Percentiles rank a stretch among this genome's conserved stretches.
Conservation (phyloP, 1,140 invertebrate genomes). For the Anastatus disparis region DNA sequence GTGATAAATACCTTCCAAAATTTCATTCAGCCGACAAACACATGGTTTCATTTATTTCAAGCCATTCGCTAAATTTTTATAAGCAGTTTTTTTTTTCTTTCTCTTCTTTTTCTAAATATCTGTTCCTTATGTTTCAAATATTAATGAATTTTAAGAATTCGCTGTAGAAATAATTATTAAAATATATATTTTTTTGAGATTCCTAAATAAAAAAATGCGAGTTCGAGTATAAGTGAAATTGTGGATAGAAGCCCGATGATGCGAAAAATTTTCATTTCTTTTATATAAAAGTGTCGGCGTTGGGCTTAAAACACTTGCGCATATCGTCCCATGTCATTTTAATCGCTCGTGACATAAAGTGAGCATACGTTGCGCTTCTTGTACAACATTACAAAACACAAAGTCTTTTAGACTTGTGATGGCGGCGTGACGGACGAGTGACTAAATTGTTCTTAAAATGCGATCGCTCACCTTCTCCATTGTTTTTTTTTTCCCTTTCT, state of each 20-base stretch:
- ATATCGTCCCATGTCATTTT: constrained; percentile 21
- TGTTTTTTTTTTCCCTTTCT: background rate
- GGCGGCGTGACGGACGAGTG: constrained; percentile 45
- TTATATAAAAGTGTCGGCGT: no score
- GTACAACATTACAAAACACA: background rate
- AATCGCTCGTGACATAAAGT: constrained; percentile 40
- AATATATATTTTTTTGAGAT: no score
- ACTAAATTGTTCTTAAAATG: constrained; percentile 44
- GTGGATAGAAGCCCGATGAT: no score
- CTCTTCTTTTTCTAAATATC: no score
- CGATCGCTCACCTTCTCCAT: constrained; percentile 35
- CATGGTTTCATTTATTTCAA: background rate
- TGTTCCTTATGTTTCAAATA: no score
- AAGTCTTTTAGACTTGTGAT: no score
- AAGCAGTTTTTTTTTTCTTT: background rate
- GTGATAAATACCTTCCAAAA: constrained; percentile 31
- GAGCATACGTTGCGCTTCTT: constrained; percentile 27
- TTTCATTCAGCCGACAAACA: constrained; percentile 23
- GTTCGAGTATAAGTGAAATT: no score
- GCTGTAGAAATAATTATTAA: no score
- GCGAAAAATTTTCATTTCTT: no score
- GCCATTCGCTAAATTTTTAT: background rate
- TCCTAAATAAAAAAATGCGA: no score
- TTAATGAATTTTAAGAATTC: no score
- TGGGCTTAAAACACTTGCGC: no score